Conservation (phyloP, 2,797 vertebrate genomes). For the Peromyscus aztecus region DNA sequence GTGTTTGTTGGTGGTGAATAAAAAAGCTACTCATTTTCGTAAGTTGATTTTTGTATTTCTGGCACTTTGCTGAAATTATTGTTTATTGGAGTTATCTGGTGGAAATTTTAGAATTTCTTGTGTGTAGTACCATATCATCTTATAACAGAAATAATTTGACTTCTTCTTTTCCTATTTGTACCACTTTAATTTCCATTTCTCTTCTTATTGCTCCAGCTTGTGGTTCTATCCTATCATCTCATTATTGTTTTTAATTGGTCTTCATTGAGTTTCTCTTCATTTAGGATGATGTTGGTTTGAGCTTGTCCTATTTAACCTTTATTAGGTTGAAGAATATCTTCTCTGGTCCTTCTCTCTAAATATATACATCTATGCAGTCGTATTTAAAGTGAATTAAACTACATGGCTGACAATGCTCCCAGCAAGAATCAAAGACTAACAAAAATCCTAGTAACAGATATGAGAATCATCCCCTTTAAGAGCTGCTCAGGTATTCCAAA, state of each 20-base stretch:
- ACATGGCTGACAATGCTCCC: neutral
- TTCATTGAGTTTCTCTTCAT: neutral
- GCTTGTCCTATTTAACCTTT: neutral
- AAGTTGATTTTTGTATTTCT: neutral
- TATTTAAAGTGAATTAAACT: neutral
- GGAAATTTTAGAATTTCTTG: neutral
- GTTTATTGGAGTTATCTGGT: neutral
- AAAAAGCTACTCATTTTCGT: neutral
- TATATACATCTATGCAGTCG: neutral
- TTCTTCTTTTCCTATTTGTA: neutral
- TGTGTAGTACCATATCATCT: neutral
- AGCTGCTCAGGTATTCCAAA: neutral
- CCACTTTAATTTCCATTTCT: neutral
- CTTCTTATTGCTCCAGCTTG: neutral
- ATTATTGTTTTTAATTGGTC: neutral
- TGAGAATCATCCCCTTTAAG: too few relatives aligned
- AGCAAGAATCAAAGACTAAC: neutral
- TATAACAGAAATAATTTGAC: neutral
- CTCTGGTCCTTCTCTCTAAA: neutral
- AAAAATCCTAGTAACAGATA: neutral
- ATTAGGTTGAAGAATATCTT: neutral
- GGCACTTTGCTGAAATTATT: neutral
- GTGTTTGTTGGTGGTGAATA: neutral
- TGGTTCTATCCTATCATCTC: neutral
- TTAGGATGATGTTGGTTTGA: neutral